phyloP scores from a whole-genome alignment of 2,888 invertebrate species.

The Odiellus spinosus region DNA sequence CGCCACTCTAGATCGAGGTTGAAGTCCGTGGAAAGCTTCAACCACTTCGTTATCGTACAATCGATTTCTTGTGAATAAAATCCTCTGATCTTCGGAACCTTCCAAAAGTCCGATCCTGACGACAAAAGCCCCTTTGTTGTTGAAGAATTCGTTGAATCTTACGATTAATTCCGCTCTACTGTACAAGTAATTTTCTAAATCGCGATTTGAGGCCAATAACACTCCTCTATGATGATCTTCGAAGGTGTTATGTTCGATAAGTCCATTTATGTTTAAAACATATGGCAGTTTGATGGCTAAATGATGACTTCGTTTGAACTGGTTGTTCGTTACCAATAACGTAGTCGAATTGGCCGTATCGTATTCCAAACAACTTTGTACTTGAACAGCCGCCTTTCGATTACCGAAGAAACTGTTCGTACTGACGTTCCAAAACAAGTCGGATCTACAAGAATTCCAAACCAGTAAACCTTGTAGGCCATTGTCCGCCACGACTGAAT shows the following conservation, averaged over 20 bases:
- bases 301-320: conserved; percentile 52
- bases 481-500: conserved; percentile 72
- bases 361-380: conserved; percentile 53
- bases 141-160: conserved; percentile 72
- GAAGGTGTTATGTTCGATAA: conserved; percentile 78
- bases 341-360: conserved; percentile 35
- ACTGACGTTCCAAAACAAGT: conserved; percentile 56
- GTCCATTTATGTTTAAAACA: conserved; percentile 57
- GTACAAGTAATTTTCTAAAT: conserved; percentile 54
- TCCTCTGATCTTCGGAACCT: conserved; percentile 60
- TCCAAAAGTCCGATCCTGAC: conserved; percentile 74
- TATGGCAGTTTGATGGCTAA: conserved; percentile 63
- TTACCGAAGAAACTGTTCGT: conserved; percentile 75
- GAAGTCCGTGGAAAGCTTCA: conserved; percentile 66
- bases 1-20: conserved; percentile 78
- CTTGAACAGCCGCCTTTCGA: conserved; percentile 56
- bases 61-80: conserved; percentile 74
- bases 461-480: conserved; percentile 72
- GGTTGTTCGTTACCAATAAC: conserved; percentile 70
- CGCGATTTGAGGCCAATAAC: conserved; percentile 61
- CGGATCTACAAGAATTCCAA: conserved; percentile 73
- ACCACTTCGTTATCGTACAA: conserved; percentile 66
- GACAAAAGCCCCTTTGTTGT: conserved; percentile 75
- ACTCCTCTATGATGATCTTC: conserved; percentile 63
- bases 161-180: conserved; percentile 52